These are phyloP conservation scores for Listronotus bonariensis DNA, from an alignment of 1,140 invertebrate species.

Conservation along the genomic window DNA sequence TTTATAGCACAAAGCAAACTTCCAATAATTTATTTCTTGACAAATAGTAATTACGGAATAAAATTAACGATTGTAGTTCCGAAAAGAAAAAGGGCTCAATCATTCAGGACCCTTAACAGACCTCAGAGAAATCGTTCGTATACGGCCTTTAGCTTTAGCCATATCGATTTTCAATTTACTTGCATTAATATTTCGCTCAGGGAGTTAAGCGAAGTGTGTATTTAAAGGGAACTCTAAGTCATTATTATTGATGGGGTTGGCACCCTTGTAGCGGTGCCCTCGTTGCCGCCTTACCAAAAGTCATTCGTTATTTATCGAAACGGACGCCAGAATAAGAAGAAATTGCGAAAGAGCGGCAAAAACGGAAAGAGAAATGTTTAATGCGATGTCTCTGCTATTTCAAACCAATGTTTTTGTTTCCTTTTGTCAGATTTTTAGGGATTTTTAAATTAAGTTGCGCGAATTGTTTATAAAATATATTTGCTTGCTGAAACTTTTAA, in stretches of 20 bases:
- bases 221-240: conserved; percentile 51
- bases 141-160: conserved; percentile 29
- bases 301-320: conserved; percentile 50
- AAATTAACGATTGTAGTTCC: conserved; percentile 31
- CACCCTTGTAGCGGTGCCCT: conserved; percentile 41
- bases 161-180: conserved; percentile 52
- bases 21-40: conserved; percentile 9
- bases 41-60: conserved; percentile 31
- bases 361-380: conserved; percentile 34
- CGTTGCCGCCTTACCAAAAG: conserved; percentile 40
- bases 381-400: too few relatives aligned
- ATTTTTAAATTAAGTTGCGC: too few relatives aligned
- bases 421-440: too few relatives aligned
- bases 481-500: too few relatives aligned
- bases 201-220: conserved; percentile 51
- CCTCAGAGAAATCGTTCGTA: conserved; percentile 30
- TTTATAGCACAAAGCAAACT: conserved; percentile 8
- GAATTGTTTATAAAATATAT: too few relatives aligned
- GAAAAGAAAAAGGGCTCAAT: conserved; percentile 27
- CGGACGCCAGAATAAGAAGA: conserved; percentile 30
- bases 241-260: conserved; percentile 52
- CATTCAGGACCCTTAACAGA: conserved; percentile 20
- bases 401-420: too few relatives aligned
- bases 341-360: conserved; percentile 40
- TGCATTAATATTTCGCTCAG: conserved; percentile 51